These are phyloP conservation scores for Macropus fuliginosus DNA, from an alignment of 2,797 vertebrate species.

Conservation along the genomic window DNA sequence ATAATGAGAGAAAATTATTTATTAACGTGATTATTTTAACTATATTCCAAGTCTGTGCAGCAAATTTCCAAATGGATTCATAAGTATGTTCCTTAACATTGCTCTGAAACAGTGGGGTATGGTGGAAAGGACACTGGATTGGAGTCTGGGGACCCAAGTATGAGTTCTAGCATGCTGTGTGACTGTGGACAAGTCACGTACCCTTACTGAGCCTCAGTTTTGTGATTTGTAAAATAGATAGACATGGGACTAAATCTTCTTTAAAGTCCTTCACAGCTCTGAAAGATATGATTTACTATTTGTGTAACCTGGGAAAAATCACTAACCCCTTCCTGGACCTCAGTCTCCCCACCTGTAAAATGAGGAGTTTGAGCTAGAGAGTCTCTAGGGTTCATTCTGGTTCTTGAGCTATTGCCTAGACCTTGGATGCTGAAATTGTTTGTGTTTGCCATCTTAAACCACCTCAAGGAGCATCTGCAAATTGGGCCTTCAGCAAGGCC, in stretches of 20 bases:
- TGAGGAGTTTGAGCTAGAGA: background rate
- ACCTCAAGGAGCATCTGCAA: background rate
- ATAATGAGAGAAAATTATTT: background rate
- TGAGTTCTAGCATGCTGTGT: background rate
- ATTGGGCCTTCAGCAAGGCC: background rate
- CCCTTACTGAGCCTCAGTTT: background rate
- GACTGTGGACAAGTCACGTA: background rate
- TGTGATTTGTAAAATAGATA: background rate
- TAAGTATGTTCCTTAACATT: background rate
- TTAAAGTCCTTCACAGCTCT: background rate
- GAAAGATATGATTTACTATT: background rate
- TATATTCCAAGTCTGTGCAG: background rate
- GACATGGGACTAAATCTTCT: background rate
- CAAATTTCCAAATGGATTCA: background rate
- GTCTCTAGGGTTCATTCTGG: background rate
- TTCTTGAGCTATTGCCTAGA: background rate
- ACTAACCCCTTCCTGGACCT: background rate
- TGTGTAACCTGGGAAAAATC: background rate
- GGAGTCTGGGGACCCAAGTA: rapidly evolving
- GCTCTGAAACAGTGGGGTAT: background rate
- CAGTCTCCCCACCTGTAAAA: background rate
- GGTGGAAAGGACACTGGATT: rapidly evolving
- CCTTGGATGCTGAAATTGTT: background rate
- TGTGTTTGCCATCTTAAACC: background rate
- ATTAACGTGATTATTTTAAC: background rate